Base-by-base conservation (phyloP, 2,797 vertebrate species). In the Pyrocephalus nanus region DNA sequence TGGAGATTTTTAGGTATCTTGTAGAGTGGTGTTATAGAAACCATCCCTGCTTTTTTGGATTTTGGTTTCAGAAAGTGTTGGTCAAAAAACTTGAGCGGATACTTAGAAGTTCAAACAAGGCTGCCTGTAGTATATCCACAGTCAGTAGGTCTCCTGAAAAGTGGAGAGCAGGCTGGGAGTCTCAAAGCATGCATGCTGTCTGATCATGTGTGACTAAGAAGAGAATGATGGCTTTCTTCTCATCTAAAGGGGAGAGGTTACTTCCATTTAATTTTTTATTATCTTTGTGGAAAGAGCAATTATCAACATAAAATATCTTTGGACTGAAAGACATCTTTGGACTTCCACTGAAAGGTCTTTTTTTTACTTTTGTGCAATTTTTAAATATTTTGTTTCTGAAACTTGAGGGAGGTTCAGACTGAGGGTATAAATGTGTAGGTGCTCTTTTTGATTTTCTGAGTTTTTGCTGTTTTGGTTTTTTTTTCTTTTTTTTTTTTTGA, bases 201-300 rank as follows among this genome's bases (percentile, higher is more conserved):
- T 0, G 3, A 32, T 36, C 1, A 1, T 14, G 42, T 1, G 3
- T 34, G 32, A 26, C 9, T 42, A 53, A 69, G 26, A 16, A 57
- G 50, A 51, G 61, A 81, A 57, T 61, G 42, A 61, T 14, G 38
- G 4, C 16, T 77, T 67, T 84, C 14, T n/a, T 20, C 9, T 38
- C 19, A 17, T 67, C 20, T 70, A 30, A 74, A 32, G 11, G 4
- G 4, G 6, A 50, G 20, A 42, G 8, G 30, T 64, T 32, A 51
- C 61, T 66, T 69, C 21, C 2, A 27, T 36, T 54, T 65, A 11
- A 6, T 25, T 62, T 80, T 70, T 53, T 23, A 45, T 87, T 58
- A 83, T 7, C 3, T 42, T 60, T 64, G 12, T 66, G 40, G 54
- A 82, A 70, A 55, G 8, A 71, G 4, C 9, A n/a, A 23, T 50